phyloP scores from a whole-genome alignment of 2,113 vertebrate genomes.

The Rhynchomys soricoides region DNA sequence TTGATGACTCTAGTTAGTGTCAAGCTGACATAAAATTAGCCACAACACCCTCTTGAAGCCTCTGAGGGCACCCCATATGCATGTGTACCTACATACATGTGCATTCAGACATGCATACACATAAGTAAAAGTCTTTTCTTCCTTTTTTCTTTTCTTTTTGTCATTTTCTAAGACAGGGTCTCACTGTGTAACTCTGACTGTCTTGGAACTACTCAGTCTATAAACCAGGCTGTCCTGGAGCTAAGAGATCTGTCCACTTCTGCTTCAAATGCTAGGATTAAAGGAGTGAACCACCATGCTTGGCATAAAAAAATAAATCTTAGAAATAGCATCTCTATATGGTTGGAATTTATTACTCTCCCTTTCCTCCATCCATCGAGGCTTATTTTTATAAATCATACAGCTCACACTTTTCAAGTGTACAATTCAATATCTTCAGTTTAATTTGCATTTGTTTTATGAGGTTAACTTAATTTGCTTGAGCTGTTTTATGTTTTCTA shows the following conservation, averaged over 20 bases:
- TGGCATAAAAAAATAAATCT: not conserved
- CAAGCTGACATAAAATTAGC: not conserved
- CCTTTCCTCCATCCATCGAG: not conserved
- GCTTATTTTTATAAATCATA: constrained; percentile 37
- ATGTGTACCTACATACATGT: not conserved
- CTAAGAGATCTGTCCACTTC: not conserved
- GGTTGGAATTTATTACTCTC: constrained; percentile 14
- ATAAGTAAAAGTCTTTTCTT: not conserved
- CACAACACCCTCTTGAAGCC: not conserved
- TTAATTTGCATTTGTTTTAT: constrained; percentile 56
- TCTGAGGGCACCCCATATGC: not conserved
- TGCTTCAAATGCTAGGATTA: not conserved
- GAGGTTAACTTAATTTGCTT: not conserved
- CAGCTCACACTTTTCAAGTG: not conserved
- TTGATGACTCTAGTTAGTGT: not conserved
- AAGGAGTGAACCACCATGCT: not conserved
- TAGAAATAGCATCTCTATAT: not conserved
- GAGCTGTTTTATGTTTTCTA: constrained; percentile 2
- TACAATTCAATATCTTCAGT: not conserved
- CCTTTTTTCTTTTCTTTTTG: not conserved
- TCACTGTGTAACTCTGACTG: not conserved
- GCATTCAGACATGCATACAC: not conserved
- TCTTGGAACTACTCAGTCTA: not conserved
- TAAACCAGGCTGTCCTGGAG: not conserved
- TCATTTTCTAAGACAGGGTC: not conserved